phyloP scores from a whole-genome alignment of 2,113 vertebrate species.

The Irena cyanogastra region DNA sequence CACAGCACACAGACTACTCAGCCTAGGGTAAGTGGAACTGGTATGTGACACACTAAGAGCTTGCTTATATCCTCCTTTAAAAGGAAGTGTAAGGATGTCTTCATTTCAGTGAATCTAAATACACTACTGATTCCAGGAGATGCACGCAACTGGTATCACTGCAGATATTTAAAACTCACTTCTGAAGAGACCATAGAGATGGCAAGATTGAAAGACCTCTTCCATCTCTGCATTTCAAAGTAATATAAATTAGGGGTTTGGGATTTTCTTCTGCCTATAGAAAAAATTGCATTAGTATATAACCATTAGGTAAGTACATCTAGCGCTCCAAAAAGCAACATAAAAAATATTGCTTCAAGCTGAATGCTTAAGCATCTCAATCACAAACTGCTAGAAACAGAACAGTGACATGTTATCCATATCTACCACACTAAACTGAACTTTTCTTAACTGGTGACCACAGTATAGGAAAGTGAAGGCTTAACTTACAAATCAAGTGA shows the following conservation, averaged over 20 bases:
- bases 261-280: background rate
- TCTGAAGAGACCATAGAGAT: background rate
- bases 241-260: background rate
- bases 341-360: constrained; percentile 12
- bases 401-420: background rate
- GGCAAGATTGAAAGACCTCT: background rate
- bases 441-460: constrained; percentile 10
- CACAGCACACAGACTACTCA: background rate
- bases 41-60: background rate
- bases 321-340: background rate
- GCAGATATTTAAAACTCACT: background rate
- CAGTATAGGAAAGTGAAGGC: constrained; percentile 50
- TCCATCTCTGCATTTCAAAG: background rate
- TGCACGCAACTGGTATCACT: background rate
- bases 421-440: constrained; percentile 46
- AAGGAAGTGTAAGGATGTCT: background rate
- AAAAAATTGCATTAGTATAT: background rate
- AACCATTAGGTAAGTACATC: background rate
- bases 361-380: background rate
- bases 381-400: background rate
- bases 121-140: background rate
- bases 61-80: background rate
- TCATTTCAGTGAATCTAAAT: background rate
- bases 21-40: background rate
- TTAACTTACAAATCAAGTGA: constrained; percentile 71